phyloP scores from a whole-genome alignment of 2,797 vertebrate genomes.

The Acrocephalus scirpaceus region DNA sequence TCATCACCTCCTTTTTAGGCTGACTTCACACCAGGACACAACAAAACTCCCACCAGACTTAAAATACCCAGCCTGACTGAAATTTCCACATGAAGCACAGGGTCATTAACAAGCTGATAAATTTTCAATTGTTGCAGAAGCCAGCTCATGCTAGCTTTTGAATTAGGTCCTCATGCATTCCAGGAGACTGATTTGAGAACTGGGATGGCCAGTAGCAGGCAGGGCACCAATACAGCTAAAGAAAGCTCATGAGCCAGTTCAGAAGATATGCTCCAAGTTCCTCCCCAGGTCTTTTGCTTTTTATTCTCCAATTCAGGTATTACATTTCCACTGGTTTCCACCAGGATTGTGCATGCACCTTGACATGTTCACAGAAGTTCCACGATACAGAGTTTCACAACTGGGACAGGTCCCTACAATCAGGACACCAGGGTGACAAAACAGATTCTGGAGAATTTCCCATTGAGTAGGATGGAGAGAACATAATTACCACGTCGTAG shows the following conservation, averaged over 20 bases:
- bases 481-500: conserved; percentile 81
- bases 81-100: rapidly evolving
- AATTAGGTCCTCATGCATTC: not conserved
- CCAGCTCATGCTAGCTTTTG: not conserved
- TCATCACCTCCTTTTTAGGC: not conserved
- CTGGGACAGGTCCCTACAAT: conserved; percentile 76
- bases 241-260: conserved; percentile 64
- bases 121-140: not conserved
- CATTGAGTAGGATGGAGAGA: conserved; percentile 77
- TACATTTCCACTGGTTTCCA: conserved; percentile 75
- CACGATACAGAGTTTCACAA: conserved; percentile 84
- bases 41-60: not conserved
- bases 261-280: conserved; percentile 67
- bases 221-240: conserved; percentile 43
- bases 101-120: not conserved
- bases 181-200: not conserved
- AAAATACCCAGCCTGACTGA: not conserved
- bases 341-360: conserved; percentile 86
- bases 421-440: conserved; percentile 78
- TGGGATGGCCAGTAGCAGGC: not conserved
- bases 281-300: conserved; percentile 74
- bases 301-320: conserved; percentile 81
- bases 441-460: conserved; percentile 80
- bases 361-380: conserved; percentile 86
- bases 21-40: not conserved